Conservation (phyloP, 1,140 invertebrate species). For the Drosophila bocqueti region DNA sequence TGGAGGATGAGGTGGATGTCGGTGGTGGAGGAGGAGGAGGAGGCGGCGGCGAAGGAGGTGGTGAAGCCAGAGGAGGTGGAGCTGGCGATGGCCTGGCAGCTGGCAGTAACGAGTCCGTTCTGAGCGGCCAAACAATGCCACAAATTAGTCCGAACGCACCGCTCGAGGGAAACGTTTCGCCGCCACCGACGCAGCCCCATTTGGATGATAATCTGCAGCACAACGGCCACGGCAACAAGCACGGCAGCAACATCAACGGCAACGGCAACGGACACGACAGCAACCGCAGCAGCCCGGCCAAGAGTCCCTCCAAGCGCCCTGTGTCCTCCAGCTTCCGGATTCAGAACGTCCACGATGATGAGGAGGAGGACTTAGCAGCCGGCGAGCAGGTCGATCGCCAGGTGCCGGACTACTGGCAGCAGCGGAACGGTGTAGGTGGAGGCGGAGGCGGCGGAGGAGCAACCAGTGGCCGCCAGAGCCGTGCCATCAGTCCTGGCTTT, state of each 20-base stretch:
- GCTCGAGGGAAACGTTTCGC: conserved; percentile 84
- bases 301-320: conserved; percentile 50
- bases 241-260: conserved; percentile 29
- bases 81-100: conserved; percentile 42
- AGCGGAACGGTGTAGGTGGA: conserved; percentile 56
- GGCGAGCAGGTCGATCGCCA: conserved; percentile 48
- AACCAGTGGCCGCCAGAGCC: conserved; percentile 68
- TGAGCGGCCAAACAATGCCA: conserved; percentile 80
- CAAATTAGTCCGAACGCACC: conserved; percentile 84
- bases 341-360: conserved; percentile 60
- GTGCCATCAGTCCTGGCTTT: conserved; percentile 69
- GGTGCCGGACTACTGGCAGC: conserved; percentile 77
- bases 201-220: conserved; percentile 73
- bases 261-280: conserved; percentile 50
- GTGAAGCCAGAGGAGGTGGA: conserved; percentile 44
- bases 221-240: conserved; percentile 47
- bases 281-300: conserved; percentile 62
- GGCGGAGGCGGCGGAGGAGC: conserved; percentile 29
- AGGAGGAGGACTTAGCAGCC: conserved; percentile 67
- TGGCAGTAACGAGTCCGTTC: conserved; percentile 70
- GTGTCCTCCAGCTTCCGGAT: conserved; percentile 67
- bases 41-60: neutral
- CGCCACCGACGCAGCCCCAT: conserved; percentile 66
- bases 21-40: conserved; percentile 22
- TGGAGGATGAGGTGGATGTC: conserved; percentile 49